Percentiles rank a stretch among this genome's conserved stretches.
phyloP scores from a whole-genome alignment of 2,113 vertebrate species.

The Calidris pygmaea region DNA sequence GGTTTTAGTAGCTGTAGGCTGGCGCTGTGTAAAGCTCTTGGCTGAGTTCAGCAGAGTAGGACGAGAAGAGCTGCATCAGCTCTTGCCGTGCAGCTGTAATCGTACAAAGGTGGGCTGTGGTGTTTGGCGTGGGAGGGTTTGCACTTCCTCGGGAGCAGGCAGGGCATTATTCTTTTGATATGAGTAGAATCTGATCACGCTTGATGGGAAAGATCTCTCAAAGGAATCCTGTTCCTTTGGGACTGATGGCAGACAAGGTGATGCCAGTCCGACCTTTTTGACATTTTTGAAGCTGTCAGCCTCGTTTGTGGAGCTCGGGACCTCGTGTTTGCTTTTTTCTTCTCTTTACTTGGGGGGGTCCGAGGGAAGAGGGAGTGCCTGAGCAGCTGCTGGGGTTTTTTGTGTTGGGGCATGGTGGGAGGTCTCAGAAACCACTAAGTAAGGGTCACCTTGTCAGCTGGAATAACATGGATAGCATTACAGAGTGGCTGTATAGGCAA shows the following conservation, averaged over 20 bases:
- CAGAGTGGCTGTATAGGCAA: neutral
- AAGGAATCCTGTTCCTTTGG: neutral
- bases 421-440: conserved; percentile 20
- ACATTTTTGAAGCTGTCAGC: neutral
- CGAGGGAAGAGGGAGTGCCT: neutral
- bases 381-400: conserved; percentile 8
- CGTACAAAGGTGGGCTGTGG: neutral
- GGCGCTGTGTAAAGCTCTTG: neutral
- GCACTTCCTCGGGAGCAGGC: neutral
- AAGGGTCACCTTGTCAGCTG: conserved; percentile 47
- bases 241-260: neutral
- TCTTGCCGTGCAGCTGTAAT: neutral
- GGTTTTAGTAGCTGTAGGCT: neutral
- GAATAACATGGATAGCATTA: conserved; percentile 59
- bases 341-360: neutral
- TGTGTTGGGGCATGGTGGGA: conserved; percentile 3
- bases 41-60: neutral
- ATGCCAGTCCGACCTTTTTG: neutral
- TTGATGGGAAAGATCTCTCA: neutral
- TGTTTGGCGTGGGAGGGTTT: neutral
- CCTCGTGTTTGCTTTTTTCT: neutral
- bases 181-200: neutral
- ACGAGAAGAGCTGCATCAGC: neutral
- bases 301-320: neutral
- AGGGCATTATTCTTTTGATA: neutral